phyloP scores from a whole-genome alignment of 1,140 invertebrate species.

The Pseudomyrmex pallidus region DNA sequence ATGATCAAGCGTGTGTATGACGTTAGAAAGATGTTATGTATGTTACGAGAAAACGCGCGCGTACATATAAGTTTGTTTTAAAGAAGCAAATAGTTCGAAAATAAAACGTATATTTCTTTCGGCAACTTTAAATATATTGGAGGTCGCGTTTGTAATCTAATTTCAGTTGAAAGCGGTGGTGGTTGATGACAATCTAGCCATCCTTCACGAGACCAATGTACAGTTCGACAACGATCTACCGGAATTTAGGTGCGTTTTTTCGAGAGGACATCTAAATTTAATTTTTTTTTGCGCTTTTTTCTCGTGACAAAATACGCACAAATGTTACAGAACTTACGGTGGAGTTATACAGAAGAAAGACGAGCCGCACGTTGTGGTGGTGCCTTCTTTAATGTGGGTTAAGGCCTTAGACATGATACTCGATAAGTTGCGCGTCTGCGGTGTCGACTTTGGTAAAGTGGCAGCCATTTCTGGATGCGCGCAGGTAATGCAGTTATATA shows the following conservation, averaged over 20 bases:
- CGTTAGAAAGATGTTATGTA: not conserved
- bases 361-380: conserved; percentile 88
- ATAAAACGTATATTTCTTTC: too few relatives aligned
- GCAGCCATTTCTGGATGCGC: conserved; percentile 94
- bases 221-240: conserved; percentile 96
- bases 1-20: not conserved
- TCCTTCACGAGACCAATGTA: conserved; percentile 92
- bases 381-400: conserved; percentile 96
- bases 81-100: too few relatives aligned
- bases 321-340: conserved; percentile 89
- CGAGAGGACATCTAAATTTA: not conserved
- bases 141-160: too few relatives aligned
- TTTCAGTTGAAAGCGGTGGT: conserved; percentile 94
- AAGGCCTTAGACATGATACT: conserved; percentile 97
- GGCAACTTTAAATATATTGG: too few relatives aligned
- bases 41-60: too few relatives aligned
- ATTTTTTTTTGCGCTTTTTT: not conserved
- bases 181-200: conserved; percentile 90
- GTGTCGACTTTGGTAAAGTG: conserved; percentile 93
- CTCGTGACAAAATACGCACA: not conserved
- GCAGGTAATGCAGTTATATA: conserved; percentile 87
- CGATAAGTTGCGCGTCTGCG: conserved; percentile 92
- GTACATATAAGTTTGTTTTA: too few relatives aligned
- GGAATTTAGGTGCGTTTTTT: conserved; percentile 91
- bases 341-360: conserved; percentile 90